These are phyloP conservation scores for Oreocharis arfaki DNA, from an alignment of 2,113 vertebrate species.

Conservation along the genomic window DNA sequence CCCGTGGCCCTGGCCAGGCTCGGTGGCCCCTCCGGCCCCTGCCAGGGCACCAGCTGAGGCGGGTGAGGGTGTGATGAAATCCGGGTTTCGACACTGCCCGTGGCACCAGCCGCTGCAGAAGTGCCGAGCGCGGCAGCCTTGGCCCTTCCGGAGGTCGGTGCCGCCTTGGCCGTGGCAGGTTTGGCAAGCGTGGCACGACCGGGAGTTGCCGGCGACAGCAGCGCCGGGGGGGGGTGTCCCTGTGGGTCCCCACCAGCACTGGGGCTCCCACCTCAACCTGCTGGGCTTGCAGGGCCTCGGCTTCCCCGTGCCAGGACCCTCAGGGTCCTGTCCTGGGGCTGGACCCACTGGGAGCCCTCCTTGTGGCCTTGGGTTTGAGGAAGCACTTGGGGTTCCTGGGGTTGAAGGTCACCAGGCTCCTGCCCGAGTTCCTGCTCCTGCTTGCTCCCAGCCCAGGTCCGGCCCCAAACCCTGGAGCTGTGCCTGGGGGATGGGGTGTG, in stretches of 20 bases:
- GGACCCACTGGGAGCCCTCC: rapidly evolving
- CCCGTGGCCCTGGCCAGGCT: not conserved
- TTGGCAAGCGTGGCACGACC: rapidly evolving
- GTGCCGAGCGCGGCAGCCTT: rapidly evolving
- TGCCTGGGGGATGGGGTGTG: not conserved
- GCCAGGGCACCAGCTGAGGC: not conserved
- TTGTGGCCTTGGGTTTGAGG: rapidly evolving
- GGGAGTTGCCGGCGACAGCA: rapidly evolving
- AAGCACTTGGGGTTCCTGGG: rapidly evolving
- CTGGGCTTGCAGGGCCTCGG: not conserved
- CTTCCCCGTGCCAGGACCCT: rapidly evolving
- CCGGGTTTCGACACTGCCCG: not conserved
- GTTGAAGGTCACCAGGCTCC: not conserved
- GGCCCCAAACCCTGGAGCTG: not conserved
- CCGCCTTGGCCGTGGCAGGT: rapidly evolving
- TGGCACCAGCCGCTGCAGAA: not conserved
- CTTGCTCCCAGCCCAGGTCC: rapidly evolving
- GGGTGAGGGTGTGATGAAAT: not conserved
- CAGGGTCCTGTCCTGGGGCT: rapidly evolving
- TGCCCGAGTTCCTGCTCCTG: not conserved
- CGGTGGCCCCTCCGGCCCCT: not conserved
- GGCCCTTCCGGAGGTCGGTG: not conserved
- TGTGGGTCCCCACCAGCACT: not conserved
- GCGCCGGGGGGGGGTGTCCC: rapidly evolving
- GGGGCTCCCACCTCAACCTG: not conserved